Evolutionary conservation across 2,888 invertebrate genomes (phyloP), one percentile per base, ranked within the genome.

Genomic region (Pollenia angustigena): DNA sequence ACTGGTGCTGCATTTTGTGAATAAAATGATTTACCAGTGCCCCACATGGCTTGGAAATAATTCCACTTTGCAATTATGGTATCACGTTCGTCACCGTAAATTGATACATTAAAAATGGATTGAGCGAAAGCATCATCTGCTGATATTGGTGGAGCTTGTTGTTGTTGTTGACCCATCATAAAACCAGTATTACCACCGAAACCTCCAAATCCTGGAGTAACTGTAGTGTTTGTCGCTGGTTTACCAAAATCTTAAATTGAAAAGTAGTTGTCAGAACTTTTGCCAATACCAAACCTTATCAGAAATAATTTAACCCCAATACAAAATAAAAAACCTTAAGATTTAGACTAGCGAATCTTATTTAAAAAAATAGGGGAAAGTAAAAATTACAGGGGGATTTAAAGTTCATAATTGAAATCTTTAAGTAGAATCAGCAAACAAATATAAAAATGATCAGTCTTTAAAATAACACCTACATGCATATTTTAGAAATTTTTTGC

Each of bases 81-180:
- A 92, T 99, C 99, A 50, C 99, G 94, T 92, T 99, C 99, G 92
- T 99, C 99, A 16, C 98, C 98, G 92, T 97, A 99, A 69, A 99
- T 95, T 72, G 96, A 96, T 87, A 96, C 96, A 91, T 96, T 96
- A 89, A 96, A 96, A 1, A 97, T 96, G 0, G 97, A 96, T 85
- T 96, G 96, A 10, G 96, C 95, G 60, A 97, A 94, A 0, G 96
- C 96, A 90, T 97, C 96, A 52, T 96, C 95, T 0, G 96, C 95
- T 84, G 95, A 95, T 1, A 94, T 92, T 48, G 94, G 95, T 84
- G 94, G 94, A 58, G 94, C 94, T 87, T 92, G 94, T 86, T 92
- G 94, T 88, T 94, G 94, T 85, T 89, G 94, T 87, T 92, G 94
- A 42, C 91, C 91, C 11, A 92, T 88, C 92, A 92, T 92, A 66